Percentiles rank a stretch among this genome's conserved stretches.
Evolutionary conservation across 1,140 invertebrate species (phyloP).

Genomic region (Notospermus geniculatus): DNA sequence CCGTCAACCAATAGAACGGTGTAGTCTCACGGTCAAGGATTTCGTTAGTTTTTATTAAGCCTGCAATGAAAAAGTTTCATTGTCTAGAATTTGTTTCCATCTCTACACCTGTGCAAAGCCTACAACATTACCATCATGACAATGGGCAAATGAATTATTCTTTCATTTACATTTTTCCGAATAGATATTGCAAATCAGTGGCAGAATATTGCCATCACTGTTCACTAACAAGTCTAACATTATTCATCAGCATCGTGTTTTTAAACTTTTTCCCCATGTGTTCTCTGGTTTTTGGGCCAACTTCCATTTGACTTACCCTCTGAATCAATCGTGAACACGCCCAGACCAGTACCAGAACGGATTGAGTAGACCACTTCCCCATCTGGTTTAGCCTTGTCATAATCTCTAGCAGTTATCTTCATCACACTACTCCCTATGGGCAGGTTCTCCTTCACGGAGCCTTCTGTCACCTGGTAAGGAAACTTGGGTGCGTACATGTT

Average conservation of each 20-base stretch:
- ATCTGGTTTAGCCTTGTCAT: constrained; percentile 61
- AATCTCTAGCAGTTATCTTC: constrained; percentile 68
- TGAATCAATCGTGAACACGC: constrained; percentile 85
- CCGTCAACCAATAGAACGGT: constrained; percentile 87
- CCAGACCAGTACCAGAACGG: constrained; percentile 82
- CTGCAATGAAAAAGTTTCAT: too few relatives aligned
- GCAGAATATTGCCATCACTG: too few relatives aligned
- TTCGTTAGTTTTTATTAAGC: constrained; percentile 76
- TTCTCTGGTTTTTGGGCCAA: too few relatives aligned
- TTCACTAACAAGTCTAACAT: too few relatives aligned
- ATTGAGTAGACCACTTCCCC: constrained; percentile 78
- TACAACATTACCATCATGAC: too few relatives aligned
- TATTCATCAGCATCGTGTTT: too few relatives aligned
- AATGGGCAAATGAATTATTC: too few relatives aligned
- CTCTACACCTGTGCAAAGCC: too few relatives aligned
- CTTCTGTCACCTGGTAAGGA: constrained; percentile 69
- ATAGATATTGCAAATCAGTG: too few relatives aligned
- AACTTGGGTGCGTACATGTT: constrained; percentile 83
- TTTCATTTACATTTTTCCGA: too few relatives aligned
- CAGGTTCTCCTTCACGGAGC: constrained; percentile 65
- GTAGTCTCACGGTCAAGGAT: constrained; percentile 85
- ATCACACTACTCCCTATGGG: constrained; percentile 70
- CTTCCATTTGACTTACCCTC: constrained; percentile 66
- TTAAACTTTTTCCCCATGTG: too few relatives aligned
- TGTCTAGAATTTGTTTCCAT: too few relatives aligned